Evolutionary conservation across 1,140 invertebrate genomes (phyloP), one percentile per base, ranked within the genome.

Genomic region (Phymorhynchus buccinoides): DNA sequence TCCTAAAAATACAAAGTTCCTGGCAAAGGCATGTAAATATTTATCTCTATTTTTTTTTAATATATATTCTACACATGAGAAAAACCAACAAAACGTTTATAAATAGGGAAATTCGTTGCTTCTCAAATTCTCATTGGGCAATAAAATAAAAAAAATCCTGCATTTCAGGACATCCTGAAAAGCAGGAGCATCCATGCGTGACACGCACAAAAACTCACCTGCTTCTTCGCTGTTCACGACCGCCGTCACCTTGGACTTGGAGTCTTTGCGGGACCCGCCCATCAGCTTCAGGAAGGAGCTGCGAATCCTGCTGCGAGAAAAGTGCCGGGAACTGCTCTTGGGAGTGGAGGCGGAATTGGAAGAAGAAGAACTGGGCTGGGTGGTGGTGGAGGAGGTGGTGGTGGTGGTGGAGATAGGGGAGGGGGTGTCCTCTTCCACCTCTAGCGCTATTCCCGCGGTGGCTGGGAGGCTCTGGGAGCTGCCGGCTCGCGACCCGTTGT

Each of bases 281-380:
- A 91, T 86, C 16, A 91, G 80, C 81, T 90, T 89, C 66, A 90
- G 68, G 48, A 91, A 90, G 18, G 90, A 91, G 77, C 87, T 85
- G 62, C 90, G 83, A n/a, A 89, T 86, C 85, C 87, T 88, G 73
- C 84, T 89, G 16, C 88, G 66, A 1, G 89, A 90, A 32, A 90
- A 89, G 32, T 85, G 80, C 1, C 86, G 62, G 48, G 79, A 71
- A 35, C 52, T 37, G 30, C 56, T 30, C 22, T 62, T 66, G 22
- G 80, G n/a, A 73, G 78, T 48, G n/a, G 79, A 37, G 18, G 78
- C 52, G 3, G 81, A 32, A n/a, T n/a, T n/a, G n/a, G n/a, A n/a
- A n/a, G n/a, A n/a, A n/a, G n/a, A n/a, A n/a, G n/a, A n/a, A n/a
- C n/a, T n/a, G n/a, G n/a, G n/a, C n/a, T n/a, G n/a, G n/a, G 27